These are phyloP conservation scores for Ceryle rudis DNA, from an alignment of 2,797 vertebrate species.

Conservation along the genomic window DNA sequence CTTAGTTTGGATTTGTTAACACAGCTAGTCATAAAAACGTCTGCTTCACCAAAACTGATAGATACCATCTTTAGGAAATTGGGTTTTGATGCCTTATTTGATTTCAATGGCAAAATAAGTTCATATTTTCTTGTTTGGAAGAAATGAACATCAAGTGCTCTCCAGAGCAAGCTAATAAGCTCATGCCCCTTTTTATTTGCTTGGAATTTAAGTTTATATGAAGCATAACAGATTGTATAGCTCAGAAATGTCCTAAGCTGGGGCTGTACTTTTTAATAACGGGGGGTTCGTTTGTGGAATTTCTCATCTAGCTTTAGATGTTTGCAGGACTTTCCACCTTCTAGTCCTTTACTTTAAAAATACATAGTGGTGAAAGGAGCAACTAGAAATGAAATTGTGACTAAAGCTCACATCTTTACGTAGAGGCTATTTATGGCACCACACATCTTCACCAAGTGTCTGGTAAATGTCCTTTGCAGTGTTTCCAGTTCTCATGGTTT, in stretches of 20 bases:
- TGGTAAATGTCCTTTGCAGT: background rate
- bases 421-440: background rate
- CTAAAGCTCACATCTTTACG: background rate
- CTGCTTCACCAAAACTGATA: constrained; percentile 58
- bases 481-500: background rate
- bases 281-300: background rate
- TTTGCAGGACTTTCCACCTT: background rate
- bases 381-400: background rate
- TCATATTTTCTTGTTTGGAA: constrained; percentile 39
- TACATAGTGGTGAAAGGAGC: background rate
- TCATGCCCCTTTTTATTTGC: background rate
- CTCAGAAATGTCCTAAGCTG: background rate
- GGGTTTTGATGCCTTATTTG: constrained; percentile 58
- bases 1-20: constrained; percentile 58
- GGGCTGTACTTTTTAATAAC: background rate
- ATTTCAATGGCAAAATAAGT: constrained; percentile 55
- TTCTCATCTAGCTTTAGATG: background rate
- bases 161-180: background rate
- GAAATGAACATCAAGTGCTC: background rate
- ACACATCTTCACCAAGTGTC: background rate
- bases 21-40: constrained; percentile 33
- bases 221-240: background rate
- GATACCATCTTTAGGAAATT: constrained; percentile 53
- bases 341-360: background rate
- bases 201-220: background rate